Conservation (phyloP, 2,888 invertebrate species). For the Volucella zonaria region DNA sequence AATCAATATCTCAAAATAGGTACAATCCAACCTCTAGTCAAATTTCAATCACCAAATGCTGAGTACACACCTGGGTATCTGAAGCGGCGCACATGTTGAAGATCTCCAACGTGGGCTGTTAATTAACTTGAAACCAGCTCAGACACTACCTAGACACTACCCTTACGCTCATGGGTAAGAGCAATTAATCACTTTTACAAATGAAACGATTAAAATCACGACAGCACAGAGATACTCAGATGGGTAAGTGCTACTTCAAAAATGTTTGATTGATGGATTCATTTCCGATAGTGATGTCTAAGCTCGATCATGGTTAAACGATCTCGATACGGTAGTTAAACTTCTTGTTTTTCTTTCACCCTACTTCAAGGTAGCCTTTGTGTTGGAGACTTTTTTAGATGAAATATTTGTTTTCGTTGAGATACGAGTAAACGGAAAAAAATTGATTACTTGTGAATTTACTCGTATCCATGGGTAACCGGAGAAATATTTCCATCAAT, state of each 20-base stretch:
- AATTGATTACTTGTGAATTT: too few relatives aligned
- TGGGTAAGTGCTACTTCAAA: conserved; percentile 40
- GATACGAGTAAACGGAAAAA: too few relatives aligned
- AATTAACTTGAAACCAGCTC: conserved; percentile 27
- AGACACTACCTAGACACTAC: conserved; percentile 37
- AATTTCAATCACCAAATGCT: conserved; percentile 6
- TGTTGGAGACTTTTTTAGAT: too few relatives aligned
- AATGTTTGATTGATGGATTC: conserved; percentile 47
- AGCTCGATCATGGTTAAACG: conserved; percentile 21
- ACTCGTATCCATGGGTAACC: too few relatives aligned
- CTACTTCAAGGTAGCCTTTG: conserved; percentile 22
- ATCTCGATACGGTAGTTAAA: conserved; percentile 14
- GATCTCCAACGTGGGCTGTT: conserved; percentile 32
- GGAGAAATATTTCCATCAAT: too few relatives aligned
- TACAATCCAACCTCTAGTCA: conserved; percentile 7
- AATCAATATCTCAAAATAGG: not conserved
- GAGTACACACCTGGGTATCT: not conserved
- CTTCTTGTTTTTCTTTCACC: not conserved
- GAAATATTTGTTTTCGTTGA: too few relatives aligned
- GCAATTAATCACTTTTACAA: conserved; percentile 47
- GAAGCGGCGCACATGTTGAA: conserved; percentile 22
- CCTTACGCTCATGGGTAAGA: conserved; percentile 11
- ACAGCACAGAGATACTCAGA: conserved; percentile 21
- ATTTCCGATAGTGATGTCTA: conserved; percentile 31
- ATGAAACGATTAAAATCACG: conserved; percentile 34